phyloP scores from a whole-genome alignment of 2,113 vertebrate genomes.

The Herpailurus yagouaroundi region DNA sequence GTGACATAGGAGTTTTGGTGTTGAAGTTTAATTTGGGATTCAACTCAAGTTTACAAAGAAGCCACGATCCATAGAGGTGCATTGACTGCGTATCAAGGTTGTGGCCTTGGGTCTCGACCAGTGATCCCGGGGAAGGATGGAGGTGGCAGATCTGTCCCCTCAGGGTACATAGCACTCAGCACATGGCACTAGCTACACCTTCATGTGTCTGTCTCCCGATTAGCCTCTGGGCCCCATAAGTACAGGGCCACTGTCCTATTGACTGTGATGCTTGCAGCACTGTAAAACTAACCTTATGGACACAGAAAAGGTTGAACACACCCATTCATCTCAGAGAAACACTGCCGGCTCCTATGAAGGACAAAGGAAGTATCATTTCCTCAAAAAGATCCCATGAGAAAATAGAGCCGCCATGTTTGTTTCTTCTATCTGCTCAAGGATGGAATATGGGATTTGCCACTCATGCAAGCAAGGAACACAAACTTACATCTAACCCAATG shows the following conservation, averaged over 20 bases:
- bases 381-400: not conserved
- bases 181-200: not conserved
- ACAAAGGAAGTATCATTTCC: not conserved
- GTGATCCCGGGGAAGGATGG: fast-evolving
- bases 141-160: not conserved
- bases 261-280: fast-evolving
- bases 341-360: not conserved
- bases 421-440: not conserved
- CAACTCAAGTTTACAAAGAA: not conserved
- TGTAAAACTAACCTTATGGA: not conserved
- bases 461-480: not conserved
- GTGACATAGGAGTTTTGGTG: not conserved
- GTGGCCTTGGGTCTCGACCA: not conserved
- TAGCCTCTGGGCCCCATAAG: not conserved
- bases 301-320: not conserved
- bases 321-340: not conserved
- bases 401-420: not conserved
- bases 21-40: not conserved
- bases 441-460: not conserved
- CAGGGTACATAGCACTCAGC: no score
- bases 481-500: fast-evolving
- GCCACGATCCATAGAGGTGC: not conserved
- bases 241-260: fast-evolving
- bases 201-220: fast-evolving
- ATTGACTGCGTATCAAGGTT: fast-evolving